Evolutionary conservation across 53 echinoderm and acorn worm genomes (phyloP).

Genomic region (Mesocentrotus franciscanus): DNA sequence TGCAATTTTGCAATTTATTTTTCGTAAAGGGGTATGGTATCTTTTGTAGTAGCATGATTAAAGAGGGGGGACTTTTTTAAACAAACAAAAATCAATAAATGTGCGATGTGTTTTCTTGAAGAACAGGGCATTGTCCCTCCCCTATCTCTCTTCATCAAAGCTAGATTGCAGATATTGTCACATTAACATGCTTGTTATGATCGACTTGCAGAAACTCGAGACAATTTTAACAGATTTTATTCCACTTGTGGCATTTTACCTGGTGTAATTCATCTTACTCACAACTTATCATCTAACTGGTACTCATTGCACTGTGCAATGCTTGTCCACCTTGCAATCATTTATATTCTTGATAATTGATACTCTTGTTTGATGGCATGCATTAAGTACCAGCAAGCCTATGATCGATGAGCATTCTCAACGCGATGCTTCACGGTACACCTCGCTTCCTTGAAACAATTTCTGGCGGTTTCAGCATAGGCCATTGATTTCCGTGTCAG

Average conservation of each 20-base stretch:
- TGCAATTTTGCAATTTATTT: slow-evolving; percentile 24
- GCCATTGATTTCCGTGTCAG: slow-evolving; percentile 43
- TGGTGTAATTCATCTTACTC: background rate
- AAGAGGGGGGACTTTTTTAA: background rate
- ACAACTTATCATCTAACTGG: background rate
- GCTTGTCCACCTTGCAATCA: background rate
- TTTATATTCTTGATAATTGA: background rate
- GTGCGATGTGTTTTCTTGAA: background rate
- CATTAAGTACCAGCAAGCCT: background rate
- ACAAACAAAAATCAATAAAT: background rate
- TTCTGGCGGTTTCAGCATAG: background rate
- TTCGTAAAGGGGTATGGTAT: background rate
- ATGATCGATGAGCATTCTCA: background rate
- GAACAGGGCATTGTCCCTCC: background rate
- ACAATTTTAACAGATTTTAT: background rate
- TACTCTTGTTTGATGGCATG: background rate
- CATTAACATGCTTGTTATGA: background rate
- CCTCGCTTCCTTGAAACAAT: slow-evolving; percentile 43
- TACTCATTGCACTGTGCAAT: background rate
- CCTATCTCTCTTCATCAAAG: background rate
- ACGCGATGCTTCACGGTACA: background rate
- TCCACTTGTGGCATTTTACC: background rate
- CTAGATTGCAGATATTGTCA: background rate
- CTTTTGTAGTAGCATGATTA: background rate
- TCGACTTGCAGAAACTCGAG: background rate